phyloP scores from a whole-genome alignment of 2,888 invertebrate species.

The Gymnosoma rotundatum region DNA sequence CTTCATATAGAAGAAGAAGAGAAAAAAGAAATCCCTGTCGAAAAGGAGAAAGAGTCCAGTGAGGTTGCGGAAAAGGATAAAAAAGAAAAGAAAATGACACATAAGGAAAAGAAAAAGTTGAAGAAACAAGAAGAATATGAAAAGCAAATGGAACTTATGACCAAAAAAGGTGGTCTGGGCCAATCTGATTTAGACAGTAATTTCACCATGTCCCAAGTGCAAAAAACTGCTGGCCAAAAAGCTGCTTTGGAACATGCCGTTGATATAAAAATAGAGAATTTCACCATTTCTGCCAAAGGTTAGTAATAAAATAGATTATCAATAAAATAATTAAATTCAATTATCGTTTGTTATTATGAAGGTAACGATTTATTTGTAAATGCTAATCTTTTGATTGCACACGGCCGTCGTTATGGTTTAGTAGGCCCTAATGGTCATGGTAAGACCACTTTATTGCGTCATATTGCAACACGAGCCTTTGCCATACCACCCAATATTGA shows the following conservation, averaged over 20 bases:
- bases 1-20: conserved; percentile 50
- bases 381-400: conserved; percentile 95
- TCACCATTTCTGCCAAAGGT: conserved; percentile 97
- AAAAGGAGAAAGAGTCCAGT: conserved; percentile 9
- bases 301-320: conserved; percentile 38
- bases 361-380: conserved; percentile 98
- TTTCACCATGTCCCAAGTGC: conserved; percentile 95
- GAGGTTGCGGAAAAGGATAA: conserved; percentile 55
- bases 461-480: conserved; percentile 94
- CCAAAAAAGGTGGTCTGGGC: conserved; percentile 93
- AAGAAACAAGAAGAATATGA: conserved; percentile 95
- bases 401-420: conserved; percentile 96
- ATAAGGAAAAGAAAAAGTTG: conserved; percentile 95
- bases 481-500: conserved; percentile 97
- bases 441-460: conserved; percentile 97
- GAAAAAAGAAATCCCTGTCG: conserved; percentile 1
- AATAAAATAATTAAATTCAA: background rate
- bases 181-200: conserved; percentile 95
- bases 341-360: conserved; percentile 41
- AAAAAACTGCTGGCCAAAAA: conserved; percentile 89
- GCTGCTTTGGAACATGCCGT: conserved; percentile 95
- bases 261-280: conserved; percentile 99
- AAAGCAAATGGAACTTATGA: conserved; percentile 91
- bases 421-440: conserved; percentile 99
- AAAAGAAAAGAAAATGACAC: conserved; percentile 90